A percentile compares a stretch with the other conserved stretches of the same genome.
These are phyloP conservation scores for Sitta europaea DNA, from an alignment of 2,113 vertebrate species.

Conservation along the genomic window DNA sequence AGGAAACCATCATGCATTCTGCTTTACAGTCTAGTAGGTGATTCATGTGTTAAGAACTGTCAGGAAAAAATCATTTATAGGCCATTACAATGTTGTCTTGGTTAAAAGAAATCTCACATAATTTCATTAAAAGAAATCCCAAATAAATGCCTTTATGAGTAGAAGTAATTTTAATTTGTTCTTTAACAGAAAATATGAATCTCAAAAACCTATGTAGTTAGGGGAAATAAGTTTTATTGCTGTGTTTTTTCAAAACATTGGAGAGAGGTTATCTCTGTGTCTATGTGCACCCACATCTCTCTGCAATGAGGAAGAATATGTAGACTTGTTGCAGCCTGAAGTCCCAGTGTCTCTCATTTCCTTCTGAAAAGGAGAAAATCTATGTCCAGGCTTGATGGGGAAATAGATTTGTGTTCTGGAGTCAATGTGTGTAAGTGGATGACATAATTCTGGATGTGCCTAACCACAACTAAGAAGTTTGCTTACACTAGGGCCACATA, in stretches of 20 bases:
- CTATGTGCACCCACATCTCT: rapidly evolving
- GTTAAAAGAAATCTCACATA: neutral
- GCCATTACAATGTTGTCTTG: neutral
- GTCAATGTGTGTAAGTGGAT: neutral
- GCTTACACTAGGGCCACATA: neutral
- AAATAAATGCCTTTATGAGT: neutral
- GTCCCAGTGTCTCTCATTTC: neutral
- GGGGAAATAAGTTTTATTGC: neutral
- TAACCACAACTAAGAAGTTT: neutral
- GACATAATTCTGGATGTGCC: neutral
- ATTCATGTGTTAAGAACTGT: neutral
- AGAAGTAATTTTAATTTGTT: neutral
- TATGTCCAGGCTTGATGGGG: neutral
- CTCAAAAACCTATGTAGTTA: neutral
- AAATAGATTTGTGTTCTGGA: neutral
- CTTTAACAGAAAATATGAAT: neutral
- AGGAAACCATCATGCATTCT: neutral
- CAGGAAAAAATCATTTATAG: neutral
- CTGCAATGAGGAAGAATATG: rapidly evolving
- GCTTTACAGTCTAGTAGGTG: neutral
- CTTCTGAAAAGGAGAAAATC: neutral
- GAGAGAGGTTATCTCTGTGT: neutral
- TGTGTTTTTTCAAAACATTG: neutral
- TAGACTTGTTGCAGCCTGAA: neutral
- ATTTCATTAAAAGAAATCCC: too few species aligned